These are phyloP conservation scores for Todus mexicanus DNA, from an alignment of 2,797 vertebrate genomes.

Conservation along the genomic window DNA sequence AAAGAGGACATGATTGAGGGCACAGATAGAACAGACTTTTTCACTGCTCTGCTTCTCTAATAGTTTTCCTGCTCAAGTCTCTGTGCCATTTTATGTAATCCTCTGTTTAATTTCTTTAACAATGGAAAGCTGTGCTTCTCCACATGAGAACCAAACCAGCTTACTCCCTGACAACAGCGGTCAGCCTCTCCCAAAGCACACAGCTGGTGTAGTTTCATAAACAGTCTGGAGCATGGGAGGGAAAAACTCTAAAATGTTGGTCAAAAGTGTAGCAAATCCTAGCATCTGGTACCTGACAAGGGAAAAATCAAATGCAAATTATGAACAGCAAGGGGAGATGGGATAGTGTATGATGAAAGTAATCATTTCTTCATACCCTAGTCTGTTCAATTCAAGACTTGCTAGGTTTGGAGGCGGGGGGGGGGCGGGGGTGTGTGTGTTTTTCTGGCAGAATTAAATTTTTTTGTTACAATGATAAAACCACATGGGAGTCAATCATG, in stretches of 20 bases:
- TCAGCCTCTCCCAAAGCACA: not conserved
- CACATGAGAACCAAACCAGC: not conserved
- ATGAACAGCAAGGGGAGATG: not conserved
- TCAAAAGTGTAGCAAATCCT: not conserved
- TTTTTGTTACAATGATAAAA: not conserved
- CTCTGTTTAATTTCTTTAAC: not conserved
- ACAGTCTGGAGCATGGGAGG: not conserved
- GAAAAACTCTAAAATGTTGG: not conserved
- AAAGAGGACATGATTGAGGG: not conserved
- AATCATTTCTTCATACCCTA: not conserved
- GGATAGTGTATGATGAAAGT: not conserved
- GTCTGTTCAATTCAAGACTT: not conserved
- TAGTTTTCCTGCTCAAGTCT: not conserved
- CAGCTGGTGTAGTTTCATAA: not conserved
- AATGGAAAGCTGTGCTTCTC: not conserved
- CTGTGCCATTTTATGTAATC: not conserved
- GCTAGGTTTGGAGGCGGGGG: too few species aligned
- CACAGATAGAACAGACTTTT: not conserved
- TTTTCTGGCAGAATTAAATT: not conserved
- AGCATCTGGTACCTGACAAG: not conserved
- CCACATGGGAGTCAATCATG: not conserved
- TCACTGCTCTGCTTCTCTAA: not conserved
- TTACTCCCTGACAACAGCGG: not conserved
- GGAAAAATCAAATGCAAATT: not conserved
- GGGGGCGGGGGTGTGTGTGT: too few species aligned